Percentiles rank a stretch among this genome's conserved stretches.
These are phyloP conservation scores for Caenorhabditis tropicalis DNA, from an alignment of 1,140 invertebrate species.

Conservation along the genomic window DNA sequence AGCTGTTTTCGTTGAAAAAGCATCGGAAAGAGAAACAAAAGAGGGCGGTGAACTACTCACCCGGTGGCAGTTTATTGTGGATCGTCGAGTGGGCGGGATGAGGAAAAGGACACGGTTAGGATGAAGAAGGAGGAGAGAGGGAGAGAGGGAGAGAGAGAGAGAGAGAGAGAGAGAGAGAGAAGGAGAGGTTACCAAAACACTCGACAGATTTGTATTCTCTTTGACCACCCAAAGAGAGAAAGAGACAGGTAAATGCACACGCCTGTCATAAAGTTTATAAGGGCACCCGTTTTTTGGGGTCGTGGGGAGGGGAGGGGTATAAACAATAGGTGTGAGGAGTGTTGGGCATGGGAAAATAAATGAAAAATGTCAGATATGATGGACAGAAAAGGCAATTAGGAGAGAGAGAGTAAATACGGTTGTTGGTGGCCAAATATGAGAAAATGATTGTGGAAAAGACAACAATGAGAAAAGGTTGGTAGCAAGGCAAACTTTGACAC, in stretches of 20 bases:
- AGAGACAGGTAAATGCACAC: conserved; percentile 9
- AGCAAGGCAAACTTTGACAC: too few species aligned
- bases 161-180: background rate
- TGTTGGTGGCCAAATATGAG: conserved; percentile 8
- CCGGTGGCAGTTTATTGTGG: background rate
- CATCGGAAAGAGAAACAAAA: background rate
- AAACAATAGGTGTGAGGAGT: conserved; percentile 14
- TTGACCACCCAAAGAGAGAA: too few species aligned
- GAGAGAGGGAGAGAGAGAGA: background rate
- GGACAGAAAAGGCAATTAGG: conserved; percentile 18
- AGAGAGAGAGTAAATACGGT: background rate
- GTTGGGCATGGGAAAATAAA: background rate
- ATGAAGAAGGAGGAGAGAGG: background rate
- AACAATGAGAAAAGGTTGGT: background rate
- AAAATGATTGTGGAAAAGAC: background rate
- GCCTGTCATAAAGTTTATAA: conserved; percentile 19
- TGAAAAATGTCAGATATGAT: conserved; percentile 21
- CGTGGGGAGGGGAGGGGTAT: background rate
- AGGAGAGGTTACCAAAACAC: background rate
- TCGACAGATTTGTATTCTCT: background rate
- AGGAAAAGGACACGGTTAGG: background rate
- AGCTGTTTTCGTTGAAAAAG: background rate
- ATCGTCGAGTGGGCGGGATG: background rate
- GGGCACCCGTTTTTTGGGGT: too few species aligned
- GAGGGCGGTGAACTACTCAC: background rate